Conservation (phyloP, 2,888 invertebrate genomes). For the Chymomyza caudatula region DNA sequence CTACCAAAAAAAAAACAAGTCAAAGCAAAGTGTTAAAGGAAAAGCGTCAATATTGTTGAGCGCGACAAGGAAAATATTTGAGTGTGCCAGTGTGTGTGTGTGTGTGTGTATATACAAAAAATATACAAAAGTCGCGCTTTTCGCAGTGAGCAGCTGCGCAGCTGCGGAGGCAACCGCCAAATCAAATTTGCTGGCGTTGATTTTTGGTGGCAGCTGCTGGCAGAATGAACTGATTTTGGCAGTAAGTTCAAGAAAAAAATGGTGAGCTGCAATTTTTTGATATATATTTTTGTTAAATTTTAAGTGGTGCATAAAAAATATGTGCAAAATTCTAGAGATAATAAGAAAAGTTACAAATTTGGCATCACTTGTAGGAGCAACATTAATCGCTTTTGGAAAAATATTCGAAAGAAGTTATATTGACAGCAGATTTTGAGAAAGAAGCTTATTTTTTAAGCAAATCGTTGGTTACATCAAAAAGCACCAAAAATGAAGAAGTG, state of each 20-base stretch:
- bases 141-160: slow-evolving; percentile 28
- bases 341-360: no score
- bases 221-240: slow-evolving; percentile 71
- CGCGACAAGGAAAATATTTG: not conserved
- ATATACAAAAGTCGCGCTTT: slow-evolving; percentile 25
- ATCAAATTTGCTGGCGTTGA: slow-evolving; percentile 44
- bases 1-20: not conserved
- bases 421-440: no score
- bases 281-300: slow-evolving; percentile 23
- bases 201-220: slow-evolving; percentile 69
- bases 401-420: no score
- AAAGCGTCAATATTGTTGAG: slow-evolving; percentile 34
- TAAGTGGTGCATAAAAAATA: slow-evolving; percentile 17
- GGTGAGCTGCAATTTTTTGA: slow-evolving; percentile 52
- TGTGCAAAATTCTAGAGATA: no score
- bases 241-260: slow-evolving; percentile 62
- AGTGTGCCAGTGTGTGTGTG: slow-evolving; percentile 28
- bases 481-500: no score
- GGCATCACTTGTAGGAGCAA: no score
- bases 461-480: no score
- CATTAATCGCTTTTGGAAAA: no score
- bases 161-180: slow-evolving; percentile 49
- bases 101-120: slow-evolving; percentile 14
- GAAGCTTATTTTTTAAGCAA: no score
- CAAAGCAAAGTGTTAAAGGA: slow-evolving; percentile 42